Conservation (phyloP, 1,140 invertebrate genomes). For the Elymnias hypermnestra region DNA sequence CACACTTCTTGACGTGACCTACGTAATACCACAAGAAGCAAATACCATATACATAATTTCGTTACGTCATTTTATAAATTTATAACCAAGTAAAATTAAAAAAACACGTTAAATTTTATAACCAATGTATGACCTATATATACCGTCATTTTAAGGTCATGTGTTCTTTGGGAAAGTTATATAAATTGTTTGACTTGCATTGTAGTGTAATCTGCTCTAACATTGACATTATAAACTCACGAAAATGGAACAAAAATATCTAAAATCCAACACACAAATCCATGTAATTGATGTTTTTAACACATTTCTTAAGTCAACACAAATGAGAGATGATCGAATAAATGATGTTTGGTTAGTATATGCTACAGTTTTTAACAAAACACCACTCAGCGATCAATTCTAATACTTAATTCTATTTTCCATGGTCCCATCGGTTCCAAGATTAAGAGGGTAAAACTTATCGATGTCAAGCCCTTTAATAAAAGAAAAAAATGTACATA, state of each 20-base stretch:
- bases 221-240: background rate
- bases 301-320: background rate
- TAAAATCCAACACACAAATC: background rate
- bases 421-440: conserved; percentile 53
- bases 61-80: no score
- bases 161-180: no score
- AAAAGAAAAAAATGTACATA: conserved; percentile 41
- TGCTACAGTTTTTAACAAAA: conserved; percentile 28
- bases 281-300: background rate
- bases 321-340: conserved; percentile 20
- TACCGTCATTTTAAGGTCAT: no score
- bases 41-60: no score
- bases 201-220: background rate
- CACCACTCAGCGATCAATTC: conserved; percentile 52
- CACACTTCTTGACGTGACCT: no score
- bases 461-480: conserved; percentile 64
- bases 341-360: conserved; percentile 34
- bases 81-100: no score
- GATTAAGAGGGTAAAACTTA: conserved; percentile 46
- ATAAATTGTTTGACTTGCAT: no score
- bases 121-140: no score
- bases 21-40: no score
- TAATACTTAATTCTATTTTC: conserved; percentile 71
- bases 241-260: background rate
- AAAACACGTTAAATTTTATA: no score